Conservation (phyloP, 1,140 invertebrate genomes). For the Panulirus ornatus region DNA sequence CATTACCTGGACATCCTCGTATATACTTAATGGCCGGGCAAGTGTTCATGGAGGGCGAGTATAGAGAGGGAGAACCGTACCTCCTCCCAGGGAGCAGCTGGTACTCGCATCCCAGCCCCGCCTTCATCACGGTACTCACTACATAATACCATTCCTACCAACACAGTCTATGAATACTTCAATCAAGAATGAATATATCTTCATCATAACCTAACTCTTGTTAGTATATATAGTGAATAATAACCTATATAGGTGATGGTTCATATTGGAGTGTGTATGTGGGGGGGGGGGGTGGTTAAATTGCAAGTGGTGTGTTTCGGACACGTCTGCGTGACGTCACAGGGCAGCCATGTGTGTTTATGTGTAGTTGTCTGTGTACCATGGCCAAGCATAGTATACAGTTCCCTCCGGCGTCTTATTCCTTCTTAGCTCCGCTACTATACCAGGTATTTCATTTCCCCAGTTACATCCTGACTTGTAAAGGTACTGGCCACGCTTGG, state of each 20-base stretch:
- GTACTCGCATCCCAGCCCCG: slow-evolving; percentile 28
- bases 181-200: too few species aligned
- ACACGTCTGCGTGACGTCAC: slow-evolving; percentile 41
- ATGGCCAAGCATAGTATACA: slow-evolving; percentile 61
- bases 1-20: too few species aligned
- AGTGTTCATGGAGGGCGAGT: background rate
- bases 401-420: slow-evolving; percentile 66
- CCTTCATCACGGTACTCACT: background rate
- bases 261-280: too few species aligned
- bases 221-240: too few species aligned
- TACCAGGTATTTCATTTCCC: slow-evolving; percentile 45
- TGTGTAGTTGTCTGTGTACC: slow-evolving; percentile 56
- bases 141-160: too few species aligned
- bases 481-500: background rate
- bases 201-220: too few species aligned
- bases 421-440: slow-evolving; percentile 57
- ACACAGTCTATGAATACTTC: too few species aligned
- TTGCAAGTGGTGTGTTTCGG: background rate
- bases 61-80: slow-evolving; percentile 4
- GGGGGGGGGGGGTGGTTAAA: too few species aligned
- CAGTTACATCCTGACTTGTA: background rate
- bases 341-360: slow-evolving; percentile 46
- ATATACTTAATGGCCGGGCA: background rate
- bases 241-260: too few species aligned
- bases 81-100: slow-evolving; percentile 34